phyloP scores from a whole-genome alignment of 1,140 invertebrate genomes.

The Heliothis subflexa region DNA sequence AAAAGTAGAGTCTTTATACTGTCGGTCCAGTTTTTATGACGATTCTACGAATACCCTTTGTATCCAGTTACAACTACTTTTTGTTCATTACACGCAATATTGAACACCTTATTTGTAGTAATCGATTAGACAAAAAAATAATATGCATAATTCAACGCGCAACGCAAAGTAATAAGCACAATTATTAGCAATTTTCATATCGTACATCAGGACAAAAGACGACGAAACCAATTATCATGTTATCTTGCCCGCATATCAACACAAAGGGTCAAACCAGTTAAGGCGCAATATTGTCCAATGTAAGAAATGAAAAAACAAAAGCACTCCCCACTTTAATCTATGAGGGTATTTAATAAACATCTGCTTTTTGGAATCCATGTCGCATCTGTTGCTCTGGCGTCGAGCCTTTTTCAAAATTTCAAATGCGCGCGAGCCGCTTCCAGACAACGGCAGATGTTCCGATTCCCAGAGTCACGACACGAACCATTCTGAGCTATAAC shows the following conservation, averaged over 20 bases:
- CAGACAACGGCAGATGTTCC: slow-evolving; percentile 78
- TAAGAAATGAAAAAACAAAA: slow-evolving; percentile 73
- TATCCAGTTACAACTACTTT: slow-evolving; percentile 36
- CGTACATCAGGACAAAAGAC: slow-evolving; percentile 54
- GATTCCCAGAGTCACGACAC: slow-evolving; percentile 48
- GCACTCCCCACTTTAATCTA: slow-evolving; percentile 78
- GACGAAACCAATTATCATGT: slow-evolving; percentile 66
- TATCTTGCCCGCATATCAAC: slow-evolving; percentile 76
- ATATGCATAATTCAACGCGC: slow-evolving; percentile 31
- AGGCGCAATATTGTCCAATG: slow-evolving; percentile 72
- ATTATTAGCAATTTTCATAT: slow-evolving; percentile 58
- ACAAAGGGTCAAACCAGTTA: slow-evolving; percentile 72
- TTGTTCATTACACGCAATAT: background rate
- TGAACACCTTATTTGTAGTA: slow-evolving; percentile 20
- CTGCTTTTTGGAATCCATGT: slow-evolving; percentile 83
- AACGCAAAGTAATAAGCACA: slow-evolving; percentile 40
- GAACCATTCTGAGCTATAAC: slow-evolving; percentile 50
- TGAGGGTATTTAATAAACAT: slow-evolving; percentile 82
- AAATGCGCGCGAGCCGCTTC: slow-evolving; percentile 77
- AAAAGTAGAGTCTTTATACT: background rate
- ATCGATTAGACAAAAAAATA: slow-evolving; percentile 28
- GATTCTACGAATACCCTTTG: slow-evolving; percentile 30
- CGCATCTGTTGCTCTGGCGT: slow-evolving; percentile 80
- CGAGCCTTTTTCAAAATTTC: slow-evolving; percentile 79
- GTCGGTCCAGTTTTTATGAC: background rate